Evolutionary conservation across 2,888 invertebrate genomes (phyloP).

Genomic region (Crepidodera aurea): DNA sequence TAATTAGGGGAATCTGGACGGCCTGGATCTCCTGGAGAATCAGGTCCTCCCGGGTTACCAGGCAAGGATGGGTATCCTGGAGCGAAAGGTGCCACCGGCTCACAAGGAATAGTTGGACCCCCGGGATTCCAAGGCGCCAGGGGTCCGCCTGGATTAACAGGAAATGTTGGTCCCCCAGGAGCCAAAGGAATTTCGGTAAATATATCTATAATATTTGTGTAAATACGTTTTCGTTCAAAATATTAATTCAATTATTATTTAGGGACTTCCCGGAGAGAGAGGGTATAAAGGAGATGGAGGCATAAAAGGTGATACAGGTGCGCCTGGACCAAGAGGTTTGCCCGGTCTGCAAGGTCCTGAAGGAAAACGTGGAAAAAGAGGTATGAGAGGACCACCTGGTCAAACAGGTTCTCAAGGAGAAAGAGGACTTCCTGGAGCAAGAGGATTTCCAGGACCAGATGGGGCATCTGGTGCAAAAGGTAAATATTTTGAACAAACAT

Average conservation of each 20-base stretch:
- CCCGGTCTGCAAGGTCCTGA: slow-evolving; percentile 79
- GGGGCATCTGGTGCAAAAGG: slow-evolving; percentile 80
- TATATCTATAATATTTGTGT: slow-evolving; percentile 34
- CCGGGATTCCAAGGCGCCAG: slow-evolving; percentile 86
- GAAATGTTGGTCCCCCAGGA: slow-evolving; percentile 78
- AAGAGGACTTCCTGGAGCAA: slow-evolving; percentile 70
- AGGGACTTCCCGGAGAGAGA: slow-evolving; percentile 81
- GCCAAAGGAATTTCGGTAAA: slow-evolving; percentile 77
- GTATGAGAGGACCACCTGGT: slow-evolving; percentile 79
- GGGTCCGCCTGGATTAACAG: slow-evolving; percentile 78
- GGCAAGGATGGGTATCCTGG: slow-evolving; percentile 84
- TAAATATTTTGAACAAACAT: slow-evolving; percentile 42
- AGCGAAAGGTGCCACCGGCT: slow-evolving; percentile 81
- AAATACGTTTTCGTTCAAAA: background rate
- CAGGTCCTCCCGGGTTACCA: slow-evolving; percentile 76
- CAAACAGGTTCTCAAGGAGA: slow-evolving; percentile 78
- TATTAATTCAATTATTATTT: background rate
- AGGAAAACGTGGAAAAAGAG: slow-evolving; percentile 83
- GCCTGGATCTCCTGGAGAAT: slow-evolving; percentile 79
- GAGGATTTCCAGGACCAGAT: slow-evolving; percentile 79
- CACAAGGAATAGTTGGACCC: slow-evolving; percentile 74
- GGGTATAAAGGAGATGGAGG: slow-evolving; percentile 83
- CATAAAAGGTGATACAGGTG: slow-evolving; percentile 77
- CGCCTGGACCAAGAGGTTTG: slow-evolving; percentile 76
- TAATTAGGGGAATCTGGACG: slow-evolving; percentile 71